phyloP scores from a whole-genome alignment of 2,888 invertebrate genomes.

The Taphrorychus bicolor region DNA sequence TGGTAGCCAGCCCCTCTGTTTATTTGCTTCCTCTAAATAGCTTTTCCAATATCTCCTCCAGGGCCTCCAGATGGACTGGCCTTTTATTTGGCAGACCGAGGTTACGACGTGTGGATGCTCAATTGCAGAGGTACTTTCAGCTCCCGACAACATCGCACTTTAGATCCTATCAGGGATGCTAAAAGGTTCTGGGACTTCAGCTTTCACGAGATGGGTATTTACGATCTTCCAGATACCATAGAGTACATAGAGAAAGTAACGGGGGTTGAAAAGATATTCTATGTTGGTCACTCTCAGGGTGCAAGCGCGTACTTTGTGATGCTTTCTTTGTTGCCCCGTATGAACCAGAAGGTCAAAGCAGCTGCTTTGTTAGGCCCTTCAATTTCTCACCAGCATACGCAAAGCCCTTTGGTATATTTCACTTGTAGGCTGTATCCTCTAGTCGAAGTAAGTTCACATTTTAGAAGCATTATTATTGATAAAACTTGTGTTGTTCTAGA shows the following conservation, averaged over 20 bases:
- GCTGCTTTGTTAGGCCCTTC: conserved; percentile 21
- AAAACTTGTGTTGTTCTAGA: conserved; percentile 1
- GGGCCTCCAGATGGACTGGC: conserved; percentile 28
- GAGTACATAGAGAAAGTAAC: conserved; percentile 70
- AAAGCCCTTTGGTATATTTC: not conserved
- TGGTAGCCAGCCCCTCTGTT: too few relatives aligned
- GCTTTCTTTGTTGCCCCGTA: conserved; percentile 68
- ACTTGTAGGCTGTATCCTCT: conserved; percentile 2
- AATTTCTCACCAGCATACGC: conserved; percentile 12
- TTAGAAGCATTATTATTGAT: not conserved
- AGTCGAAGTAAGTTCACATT: conserved; percentile 14
- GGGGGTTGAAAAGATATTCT: conserved; percentile 68
- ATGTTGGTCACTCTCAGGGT: conserved; percentile 83
- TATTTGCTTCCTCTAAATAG: too few relatives aligned
- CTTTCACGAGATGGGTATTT: conserved; percentile 81
- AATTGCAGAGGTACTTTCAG: conserved; percentile 27
- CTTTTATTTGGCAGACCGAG: conserved; percentile 32
- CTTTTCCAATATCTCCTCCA: not conserved
- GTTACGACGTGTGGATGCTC: conserved; percentile 37
- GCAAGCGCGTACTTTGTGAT: conserved; percentile 72
- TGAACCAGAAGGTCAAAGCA: conserved; percentile 67
- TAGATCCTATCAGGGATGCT: conserved; percentile 25
- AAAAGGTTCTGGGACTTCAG: conserved; percentile 57
- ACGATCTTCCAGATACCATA: conserved; percentile 81
- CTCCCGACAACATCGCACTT: conserved; percentile 26